Evolutionary conservation across 2,797 vertebrate species (phyloP), one percentile per base, ranked within the genome.

Genomic region (Synanceia verrucosa): DNA sequence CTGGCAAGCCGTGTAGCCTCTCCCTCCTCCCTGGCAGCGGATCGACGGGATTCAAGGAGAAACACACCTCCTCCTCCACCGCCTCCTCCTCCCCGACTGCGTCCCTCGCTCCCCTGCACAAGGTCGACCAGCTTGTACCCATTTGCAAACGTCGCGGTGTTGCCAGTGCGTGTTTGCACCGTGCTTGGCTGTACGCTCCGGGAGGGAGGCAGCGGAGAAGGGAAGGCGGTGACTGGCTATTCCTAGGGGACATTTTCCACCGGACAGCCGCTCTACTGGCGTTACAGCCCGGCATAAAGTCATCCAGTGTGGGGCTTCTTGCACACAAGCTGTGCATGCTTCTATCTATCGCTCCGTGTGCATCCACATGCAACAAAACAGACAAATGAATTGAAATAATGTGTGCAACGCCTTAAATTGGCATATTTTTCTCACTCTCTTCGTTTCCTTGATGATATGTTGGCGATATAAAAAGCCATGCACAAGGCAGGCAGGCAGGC

Each of bases 121-220:
- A 93, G 91, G 92, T 93, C 91, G 90, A 89, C 86, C 81, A 83
- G 85, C 83, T 82, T 85, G 85, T 82, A 65, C 78, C 76, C 79
- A 73, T 73, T 85, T 73, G 79, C 86, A 79, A 79, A 78, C 82
- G 81, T 78, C 81, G 83, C 84, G 73, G 64, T 58, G 83, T 52
- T 79, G 82, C 77, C 82, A 84, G 77, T 16, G 48, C 52, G 76
- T 73, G 76, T 81, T 65, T 78, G 81, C 73, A 44, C 47, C 83
- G 67, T 70, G 61, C 73, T 56, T 51, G 76, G 70, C 68, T 73
- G 60, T 53, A 50, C 69, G 70, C 58, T 58, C 72, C 56, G 50
- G 37, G 51, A 33, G 72, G 28, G 52, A 24, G 48, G 23, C 39
- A 44, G 65, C 65, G 79, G 56, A 33, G 51, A 7, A 19, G 57